Evolutionary conservation across 2,797 vertebrate genomes (phyloP).

Genomic region (Rhinella marina): DNA sequence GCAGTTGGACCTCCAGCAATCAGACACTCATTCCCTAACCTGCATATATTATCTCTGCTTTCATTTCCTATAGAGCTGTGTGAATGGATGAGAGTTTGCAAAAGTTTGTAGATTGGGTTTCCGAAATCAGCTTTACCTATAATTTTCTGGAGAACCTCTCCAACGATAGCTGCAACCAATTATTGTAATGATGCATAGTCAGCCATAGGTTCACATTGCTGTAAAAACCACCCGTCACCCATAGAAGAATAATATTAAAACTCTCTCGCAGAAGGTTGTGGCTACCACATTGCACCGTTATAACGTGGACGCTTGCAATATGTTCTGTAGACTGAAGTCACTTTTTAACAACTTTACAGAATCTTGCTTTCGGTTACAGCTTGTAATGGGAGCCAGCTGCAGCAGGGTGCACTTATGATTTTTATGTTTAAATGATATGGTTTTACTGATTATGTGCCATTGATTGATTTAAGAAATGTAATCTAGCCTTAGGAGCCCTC

Average conservation of each 20-base stretch:
- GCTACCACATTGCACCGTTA: constrained; percentile 59
- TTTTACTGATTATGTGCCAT: constrained; percentile 75
- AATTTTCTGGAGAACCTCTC: not conserved
- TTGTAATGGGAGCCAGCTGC: constrained; percentile 74
- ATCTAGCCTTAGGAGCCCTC: constrained; percentile 74
- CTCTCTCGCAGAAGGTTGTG: constrained; percentile 37
- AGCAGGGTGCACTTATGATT: constrained; percentile 69
- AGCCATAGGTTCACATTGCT: not conserved
- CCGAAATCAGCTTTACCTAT: not conserved
- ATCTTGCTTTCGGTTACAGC: constrained; percentile 73
- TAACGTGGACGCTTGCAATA: constrained; percentile 63
- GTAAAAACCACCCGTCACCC: not conserved
- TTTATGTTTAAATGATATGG: constrained; percentile 75
- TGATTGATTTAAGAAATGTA: constrained; percentile 77
- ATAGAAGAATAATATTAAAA: constrained; percentile 23
- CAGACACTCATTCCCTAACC: too few species aligned
- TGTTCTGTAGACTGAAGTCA: constrained; percentile 67
- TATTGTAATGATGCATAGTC: not conserved
- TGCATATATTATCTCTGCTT: too few species aligned
- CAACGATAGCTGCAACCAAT: not conserved
- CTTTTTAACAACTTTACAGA: constrained; percentile 72
- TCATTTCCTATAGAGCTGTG: too few species aligned
- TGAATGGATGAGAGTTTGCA: too few species aligned
- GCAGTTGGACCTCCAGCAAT: too few species aligned
- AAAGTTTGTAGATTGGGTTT: too few species aligned